A percentile compares a stretch with the other conserved stretches of the same genome.
Conservation (phyloP, 2,113 vertebrate species). For the Neodontobutis hainanensis region DNA sequence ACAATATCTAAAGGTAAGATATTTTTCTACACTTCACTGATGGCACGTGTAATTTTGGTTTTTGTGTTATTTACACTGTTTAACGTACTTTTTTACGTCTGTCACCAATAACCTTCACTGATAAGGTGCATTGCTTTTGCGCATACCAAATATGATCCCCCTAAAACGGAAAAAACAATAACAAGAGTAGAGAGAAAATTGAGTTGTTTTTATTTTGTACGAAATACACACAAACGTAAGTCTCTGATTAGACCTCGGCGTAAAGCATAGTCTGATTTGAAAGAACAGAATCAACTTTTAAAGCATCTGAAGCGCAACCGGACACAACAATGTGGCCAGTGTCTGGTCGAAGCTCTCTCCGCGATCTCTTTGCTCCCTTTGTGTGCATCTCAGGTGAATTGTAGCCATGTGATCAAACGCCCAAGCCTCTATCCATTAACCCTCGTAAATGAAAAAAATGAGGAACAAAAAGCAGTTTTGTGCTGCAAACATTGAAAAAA, state of each 20-base stretch:
- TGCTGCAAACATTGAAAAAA: constrained; percentile 79
- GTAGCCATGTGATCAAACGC: constrained; percentile 85
- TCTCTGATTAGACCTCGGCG: constrained; percentile 2
- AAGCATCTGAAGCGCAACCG: constrained; percentile 45
- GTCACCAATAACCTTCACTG: no score
- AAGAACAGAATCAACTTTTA: constrained; percentile 42
- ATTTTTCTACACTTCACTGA: no score
- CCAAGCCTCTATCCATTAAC: constrained; percentile 82
- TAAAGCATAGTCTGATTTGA: constrained; percentile 44
- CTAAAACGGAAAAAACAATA: no score
- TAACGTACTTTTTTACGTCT: no score
- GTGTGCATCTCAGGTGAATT: constrained; percentile 85
- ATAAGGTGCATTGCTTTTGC: no score
- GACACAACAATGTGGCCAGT: constrained; percentile 78
- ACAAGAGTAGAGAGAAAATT: neutral
- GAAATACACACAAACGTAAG: neutral
- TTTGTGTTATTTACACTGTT: no score
- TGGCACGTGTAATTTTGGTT: no score
- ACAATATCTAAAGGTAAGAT: no score
- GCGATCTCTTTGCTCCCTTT: constrained; percentile 81
- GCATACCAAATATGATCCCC: no score
- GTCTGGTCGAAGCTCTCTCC: constrained; percentile 71
- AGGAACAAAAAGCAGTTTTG: constrained; percentile 86
- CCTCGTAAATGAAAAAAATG: constrained; percentile 83
- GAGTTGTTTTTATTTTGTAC: neutral